phyloP scores from a whole-genome alignment of 2,888 invertebrate species.

The Xylota sylvarum region DNA sequence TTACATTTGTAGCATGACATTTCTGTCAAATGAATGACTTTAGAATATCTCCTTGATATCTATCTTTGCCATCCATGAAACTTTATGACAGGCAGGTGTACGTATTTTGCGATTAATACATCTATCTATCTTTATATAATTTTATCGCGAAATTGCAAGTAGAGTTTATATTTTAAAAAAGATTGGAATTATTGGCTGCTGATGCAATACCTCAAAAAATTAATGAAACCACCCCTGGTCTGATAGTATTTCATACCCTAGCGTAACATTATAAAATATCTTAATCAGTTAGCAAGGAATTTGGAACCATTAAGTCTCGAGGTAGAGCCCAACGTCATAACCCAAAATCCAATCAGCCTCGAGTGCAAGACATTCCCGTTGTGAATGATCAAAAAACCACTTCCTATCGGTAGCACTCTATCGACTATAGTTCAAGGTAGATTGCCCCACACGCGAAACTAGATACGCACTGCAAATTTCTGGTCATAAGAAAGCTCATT shows the following conservation, averaged over 20 bases:
- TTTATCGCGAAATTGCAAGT: too few relatives aligned
- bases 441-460: not conserved
- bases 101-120: too few relatives aligned
- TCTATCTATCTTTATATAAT: too few relatives aligned
- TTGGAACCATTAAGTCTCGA: not conserved
- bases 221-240: not conserved
- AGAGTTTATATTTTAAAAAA: not conserved
- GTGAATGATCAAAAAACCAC: not conserved
- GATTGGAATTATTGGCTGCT: not conserved
- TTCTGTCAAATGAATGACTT: too few relatives aligned
- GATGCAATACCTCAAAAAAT: not conserved
- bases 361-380: not conserved
- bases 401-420: not conserved
- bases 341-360: constrained; percentile 4
- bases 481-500: constrained; percentile 49
- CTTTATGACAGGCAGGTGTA: too few relatives aligned
- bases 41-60: too few relatives aligned
- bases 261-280: not conserved
- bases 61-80: too few relatives aligned
- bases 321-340: not conserved
- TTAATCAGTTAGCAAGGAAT: not conserved
- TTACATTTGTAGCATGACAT: too few relatives aligned
- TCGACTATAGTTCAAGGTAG: constrained; percentile 13
- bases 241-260: not conserved
- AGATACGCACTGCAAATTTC: constrained; percentile 34